These are phyloP conservation scores for Drusus annulatus DNA, from an alignment of 1,140 invertebrate species.

Conservation along the genomic window DNA sequence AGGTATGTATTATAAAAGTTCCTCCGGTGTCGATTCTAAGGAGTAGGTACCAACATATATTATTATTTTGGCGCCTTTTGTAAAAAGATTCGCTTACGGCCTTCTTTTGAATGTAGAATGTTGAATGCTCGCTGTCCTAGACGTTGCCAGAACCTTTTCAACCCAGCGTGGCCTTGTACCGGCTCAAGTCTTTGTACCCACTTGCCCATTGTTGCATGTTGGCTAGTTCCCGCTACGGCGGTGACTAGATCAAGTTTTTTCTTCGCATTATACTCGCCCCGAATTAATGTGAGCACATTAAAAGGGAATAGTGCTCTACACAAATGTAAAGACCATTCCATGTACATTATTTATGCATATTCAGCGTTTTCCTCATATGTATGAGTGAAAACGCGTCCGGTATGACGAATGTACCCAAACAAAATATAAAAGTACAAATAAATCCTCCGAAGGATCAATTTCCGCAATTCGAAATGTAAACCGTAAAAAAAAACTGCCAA, in stretches of 20 bases:
- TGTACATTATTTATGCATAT: too few relatives aligned
- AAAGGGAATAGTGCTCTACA: too few relatives aligned
- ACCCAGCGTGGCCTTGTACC: slow-evolving; percentile 36
- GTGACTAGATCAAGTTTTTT: slow-evolving; percentile 40
- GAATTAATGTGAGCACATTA: too few relatives aligned
- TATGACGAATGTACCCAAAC: too few relatives aligned
- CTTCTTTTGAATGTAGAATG: slow-evolving; percentile 32
- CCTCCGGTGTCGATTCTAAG: slow-evolving; percentile 21
- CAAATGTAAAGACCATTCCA: too few relatives aligned
- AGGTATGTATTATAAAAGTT: neutral
- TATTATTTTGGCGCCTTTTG: slow-evolving; percentile 34
- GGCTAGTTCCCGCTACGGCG: slow-evolving; percentile 34
- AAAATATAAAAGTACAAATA: too few relatives aligned
- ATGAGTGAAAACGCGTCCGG: too few relatives aligned
- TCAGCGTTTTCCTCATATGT: too few relatives aligned
- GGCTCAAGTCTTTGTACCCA: slow-evolving; percentile 38
- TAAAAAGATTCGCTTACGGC: slow-evolving; percentile 41
- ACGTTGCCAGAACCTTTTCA: slow-evolving; percentile 39
- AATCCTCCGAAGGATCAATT: too few relatives aligned
- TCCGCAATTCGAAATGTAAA: too few relatives aligned
- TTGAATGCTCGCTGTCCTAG: slow-evolving; percentile 13
- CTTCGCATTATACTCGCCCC: slow-evolving; percentile 1
- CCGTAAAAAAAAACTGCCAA: too few relatives aligned
- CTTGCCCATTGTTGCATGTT: slow-evolving; percentile 34
- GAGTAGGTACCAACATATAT: slow-evolving; percentile 14